These are phyloP conservation scores for Copsychus sechellarum DNA, from an alignment of 2,113 vertebrate species.

Conservation along the genomic window DNA sequence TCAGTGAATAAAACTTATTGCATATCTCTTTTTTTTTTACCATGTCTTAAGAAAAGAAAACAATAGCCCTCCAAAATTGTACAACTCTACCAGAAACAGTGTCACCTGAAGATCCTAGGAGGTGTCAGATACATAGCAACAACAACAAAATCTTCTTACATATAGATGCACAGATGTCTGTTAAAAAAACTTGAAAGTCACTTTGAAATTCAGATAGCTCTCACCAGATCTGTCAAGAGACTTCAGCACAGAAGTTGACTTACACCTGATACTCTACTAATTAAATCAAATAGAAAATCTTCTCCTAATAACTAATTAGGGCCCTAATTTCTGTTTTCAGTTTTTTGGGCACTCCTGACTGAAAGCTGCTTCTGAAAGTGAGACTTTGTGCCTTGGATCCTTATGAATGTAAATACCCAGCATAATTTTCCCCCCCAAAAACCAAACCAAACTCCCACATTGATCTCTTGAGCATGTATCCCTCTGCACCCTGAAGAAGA, in stretches of 20 bases:
- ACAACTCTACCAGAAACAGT: neutral
- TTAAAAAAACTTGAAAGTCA: conserved; percentile 21
- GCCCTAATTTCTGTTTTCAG: neutral
- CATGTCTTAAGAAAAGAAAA: neutral
- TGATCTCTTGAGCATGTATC: neutral
- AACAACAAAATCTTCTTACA: neutral
- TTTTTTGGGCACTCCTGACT: neutral
- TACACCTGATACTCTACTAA: neutral
- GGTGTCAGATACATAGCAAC: neutral
- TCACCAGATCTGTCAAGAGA: neutral
- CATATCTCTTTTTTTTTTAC: neutral
- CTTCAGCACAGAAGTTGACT: neutral
- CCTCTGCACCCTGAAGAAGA: neutral
- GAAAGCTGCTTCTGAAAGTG: neutral
- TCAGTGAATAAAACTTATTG: neutral
- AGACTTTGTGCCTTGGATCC: neutral
- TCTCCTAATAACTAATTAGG: neutral
- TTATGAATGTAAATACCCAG: neutral
- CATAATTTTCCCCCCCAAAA: neutral
- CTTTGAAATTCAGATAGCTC: conserved; percentile 26
- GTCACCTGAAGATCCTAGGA: neutral
- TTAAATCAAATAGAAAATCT: neutral
- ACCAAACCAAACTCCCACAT: fast-evolving
- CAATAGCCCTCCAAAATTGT: neutral
- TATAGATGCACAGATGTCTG: neutral